phyloP scores from a whole-genome alignment of 1,140 invertebrate species.

The Drosophila nigromelanica region DNA sequence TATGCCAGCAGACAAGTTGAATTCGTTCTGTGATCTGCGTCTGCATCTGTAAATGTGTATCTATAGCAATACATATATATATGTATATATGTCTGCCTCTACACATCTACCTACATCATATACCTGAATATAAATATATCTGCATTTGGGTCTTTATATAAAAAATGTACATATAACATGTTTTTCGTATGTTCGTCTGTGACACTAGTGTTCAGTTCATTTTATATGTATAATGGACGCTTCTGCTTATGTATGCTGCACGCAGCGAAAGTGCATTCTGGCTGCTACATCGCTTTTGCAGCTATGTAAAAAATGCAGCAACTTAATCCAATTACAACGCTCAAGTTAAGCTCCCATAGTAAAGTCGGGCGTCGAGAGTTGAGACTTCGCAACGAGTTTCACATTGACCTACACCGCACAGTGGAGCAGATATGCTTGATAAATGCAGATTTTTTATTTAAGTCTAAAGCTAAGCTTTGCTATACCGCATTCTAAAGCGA shows the following conservation, averaged over 20 bases:
- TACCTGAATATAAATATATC: not conserved
- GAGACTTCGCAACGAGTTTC: conserved; percentile 13
- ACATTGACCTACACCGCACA: conserved; percentile 28
- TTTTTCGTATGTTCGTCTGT: no score
- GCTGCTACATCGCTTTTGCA: not conserved
- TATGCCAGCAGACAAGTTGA: conserved; percentile 3
- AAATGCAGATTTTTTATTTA: no score
- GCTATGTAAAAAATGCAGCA: not conserved
- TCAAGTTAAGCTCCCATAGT: conserved; percentile 16
- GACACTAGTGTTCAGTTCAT: not conserved
- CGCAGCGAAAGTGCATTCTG: not conserved
- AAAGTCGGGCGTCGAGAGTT: conserved; percentile 4
- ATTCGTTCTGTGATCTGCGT: not conserved
- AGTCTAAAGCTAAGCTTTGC: not conserved
- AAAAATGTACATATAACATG: no score
- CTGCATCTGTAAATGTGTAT: not conserved
- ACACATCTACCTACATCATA: no score
- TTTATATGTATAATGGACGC: not conserved
- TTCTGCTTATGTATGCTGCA: no score
- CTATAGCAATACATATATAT: no score
- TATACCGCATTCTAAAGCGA: not conserved
- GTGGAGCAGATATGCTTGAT: not conserved
- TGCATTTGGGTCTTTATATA: not conserved
- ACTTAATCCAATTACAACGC: conserved; percentile 48
- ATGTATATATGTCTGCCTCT: not conserved